Conservation (phyloP, 2,797 vertebrate species). For the Pseudochirops corinnae region DNA sequence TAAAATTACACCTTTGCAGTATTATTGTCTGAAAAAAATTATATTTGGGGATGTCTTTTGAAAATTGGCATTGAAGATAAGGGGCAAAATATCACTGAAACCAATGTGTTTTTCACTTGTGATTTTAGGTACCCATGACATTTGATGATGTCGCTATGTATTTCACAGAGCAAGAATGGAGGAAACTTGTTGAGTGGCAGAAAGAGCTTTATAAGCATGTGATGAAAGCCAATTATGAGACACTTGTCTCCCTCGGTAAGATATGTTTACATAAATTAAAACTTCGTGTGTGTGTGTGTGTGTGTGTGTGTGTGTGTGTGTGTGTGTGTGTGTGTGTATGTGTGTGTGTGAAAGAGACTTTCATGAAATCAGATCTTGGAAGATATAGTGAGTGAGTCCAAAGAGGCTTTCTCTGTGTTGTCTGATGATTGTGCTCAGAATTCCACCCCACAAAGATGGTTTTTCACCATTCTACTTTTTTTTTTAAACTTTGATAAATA, state of each 20-base stretch:
- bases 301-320: too few species aligned
- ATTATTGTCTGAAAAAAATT: not conserved
- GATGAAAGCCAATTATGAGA: conserved; percentile 8
- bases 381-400: not conserved
- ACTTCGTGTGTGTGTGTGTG: not conserved
- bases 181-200: conserved; percentile 1
- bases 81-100: not conserved
- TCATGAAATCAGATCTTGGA: not conserved
- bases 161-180: conserved; percentile 35
- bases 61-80: not conserved
- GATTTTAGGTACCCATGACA: not conserved
- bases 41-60: not conserved
- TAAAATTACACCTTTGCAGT: not conserved
- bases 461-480: not conserved
- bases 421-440: not conserved
- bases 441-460: not conserved
- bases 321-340: too few species aligned
- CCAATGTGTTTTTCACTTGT: not conserved
- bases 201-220: conserved; percentile 27
- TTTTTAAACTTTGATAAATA: not conserved
- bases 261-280: not conserved
- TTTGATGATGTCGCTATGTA: not conserved
- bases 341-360: not conserved
- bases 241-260: conserved; percentile 27
- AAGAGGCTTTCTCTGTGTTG: not conserved